Percentiles rank a stretch among this genome's conserved stretches.
Evolutionary conservation across 2,888 invertebrate species (phyloP).

Genomic region (Acleris emargana): DNA sequence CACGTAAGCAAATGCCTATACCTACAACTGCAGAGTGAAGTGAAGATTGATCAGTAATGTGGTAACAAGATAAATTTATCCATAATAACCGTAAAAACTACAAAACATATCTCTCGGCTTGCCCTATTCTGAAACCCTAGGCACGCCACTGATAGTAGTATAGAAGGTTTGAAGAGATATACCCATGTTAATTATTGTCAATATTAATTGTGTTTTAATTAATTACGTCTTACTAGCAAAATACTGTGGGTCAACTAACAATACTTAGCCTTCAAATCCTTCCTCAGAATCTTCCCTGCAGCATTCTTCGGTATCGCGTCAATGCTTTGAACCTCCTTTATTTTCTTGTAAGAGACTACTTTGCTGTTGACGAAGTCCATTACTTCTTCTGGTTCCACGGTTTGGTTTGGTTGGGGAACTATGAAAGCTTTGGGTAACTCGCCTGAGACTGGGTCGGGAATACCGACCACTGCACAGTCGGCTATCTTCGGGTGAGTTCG

Average conservation of each 20-base stretch:
- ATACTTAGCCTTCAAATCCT: conserved; percentile 79
- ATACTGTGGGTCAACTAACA: conserved; percentile 42
- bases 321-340: conserved; percentile 86
- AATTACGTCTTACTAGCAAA: too few relatives aligned
- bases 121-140: too few relatives aligned
- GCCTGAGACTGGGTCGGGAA: conserved; percentile 88
- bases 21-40: too few relatives aligned
- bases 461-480: conserved; percentile 93
- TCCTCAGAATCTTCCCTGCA: conserved; percentile 90
- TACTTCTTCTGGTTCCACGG: conserved; percentile 81
- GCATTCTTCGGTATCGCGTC: conserved; percentile 89
- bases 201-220: too few relatives aligned
- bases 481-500: conserved; percentile 88
- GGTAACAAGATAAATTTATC: too few relatives aligned
- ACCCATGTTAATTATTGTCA: too few relatives aligned
- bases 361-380: conserved; percentile 85
- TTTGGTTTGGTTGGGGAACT: conserved; percentile 77
- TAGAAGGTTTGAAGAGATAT: too few relatives aligned
- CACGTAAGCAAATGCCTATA: too few relatives aligned
- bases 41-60: too few relatives aligned
- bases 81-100: too few relatives aligned
- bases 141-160: too few relatives aligned
- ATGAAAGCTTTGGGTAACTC: conserved; percentile 91
- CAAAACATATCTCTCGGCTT: too few relatives aligned
- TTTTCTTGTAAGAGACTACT: conserved; percentile 89